Percentiles rank a stretch among this genome's conserved stretches.
phyloP scores from a whole-genome alignment of 2,797 vertebrate genomes.

The Cichlasoma orientale region DNA sequence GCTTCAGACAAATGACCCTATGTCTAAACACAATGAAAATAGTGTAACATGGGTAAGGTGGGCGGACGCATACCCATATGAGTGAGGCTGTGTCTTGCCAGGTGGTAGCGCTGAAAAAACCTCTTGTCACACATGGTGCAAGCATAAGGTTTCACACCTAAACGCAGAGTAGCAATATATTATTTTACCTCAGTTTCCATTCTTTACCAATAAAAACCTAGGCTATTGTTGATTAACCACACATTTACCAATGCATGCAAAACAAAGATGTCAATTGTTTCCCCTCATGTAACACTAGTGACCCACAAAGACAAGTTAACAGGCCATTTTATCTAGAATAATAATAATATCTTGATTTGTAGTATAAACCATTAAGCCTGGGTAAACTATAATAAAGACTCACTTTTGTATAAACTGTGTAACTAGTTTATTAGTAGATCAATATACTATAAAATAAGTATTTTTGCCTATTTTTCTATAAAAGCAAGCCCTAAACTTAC shows the following conservation, averaged over 20 bases:
- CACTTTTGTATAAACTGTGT: background rate
- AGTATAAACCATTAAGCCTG: background rate
- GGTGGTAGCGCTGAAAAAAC: constrained; percentile 85
- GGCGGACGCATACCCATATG: constrained; percentile 82
- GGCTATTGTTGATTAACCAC: constrained; percentile 72
- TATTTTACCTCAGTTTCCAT: constrained; percentile 57
- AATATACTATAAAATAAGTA: too few relatives aligned
- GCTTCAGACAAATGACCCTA: constrained; percentile 20
- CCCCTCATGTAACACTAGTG: background rate
- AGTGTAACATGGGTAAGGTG: constrained; percentile 71
- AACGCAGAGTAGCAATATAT: constrained; percentile 78
- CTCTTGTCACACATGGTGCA: constrained; percentile 86
- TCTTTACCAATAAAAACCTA: constrained; percentile 35
- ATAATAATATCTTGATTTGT: too few relatives aligned
- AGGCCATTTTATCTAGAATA: constrained; percentile 3
- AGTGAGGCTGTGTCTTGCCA: constrained; percentile 84
- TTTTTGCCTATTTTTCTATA: background rate
- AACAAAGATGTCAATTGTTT: constrained; percentile 24
- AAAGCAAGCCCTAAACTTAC: background rate
- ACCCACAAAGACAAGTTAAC: constrained; percentile 7
- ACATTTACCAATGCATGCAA: constrained; percentile 71
- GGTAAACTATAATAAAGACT: background rate
- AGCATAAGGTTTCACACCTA: constrained; percentile 87
- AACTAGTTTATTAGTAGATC: too few relatives aligned
- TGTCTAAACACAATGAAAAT: constrained; percentile 25